Percentiles rank a stretch among this genome's conserved stretches.
Conservation (phyloP, 2,113 vertebrate species). For the Pelodiscus sinensis region DNA sequence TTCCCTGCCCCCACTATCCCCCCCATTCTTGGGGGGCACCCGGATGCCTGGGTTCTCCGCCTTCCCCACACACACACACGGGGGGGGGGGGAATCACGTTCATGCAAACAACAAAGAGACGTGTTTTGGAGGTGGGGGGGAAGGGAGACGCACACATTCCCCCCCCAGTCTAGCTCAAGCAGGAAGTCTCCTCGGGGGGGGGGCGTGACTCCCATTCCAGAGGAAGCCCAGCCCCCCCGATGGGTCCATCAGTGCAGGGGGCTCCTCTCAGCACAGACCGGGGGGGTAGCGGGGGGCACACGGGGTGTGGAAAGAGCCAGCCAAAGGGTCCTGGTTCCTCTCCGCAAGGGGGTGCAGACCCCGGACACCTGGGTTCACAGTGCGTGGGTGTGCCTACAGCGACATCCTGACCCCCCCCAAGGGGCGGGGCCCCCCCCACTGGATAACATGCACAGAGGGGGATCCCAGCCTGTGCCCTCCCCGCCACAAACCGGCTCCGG, state of each 20-base stretch:
- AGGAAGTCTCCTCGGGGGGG: neutral
- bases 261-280: no score
- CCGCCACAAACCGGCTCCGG: neutral
- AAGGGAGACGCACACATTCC: neutral
- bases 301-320: neutral
- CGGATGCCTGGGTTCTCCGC: neutral
- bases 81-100: neutral
- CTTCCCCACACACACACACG: neutral
- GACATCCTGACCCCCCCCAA: no score
- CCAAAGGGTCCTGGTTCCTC: neutral
- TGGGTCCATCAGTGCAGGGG: neutral
- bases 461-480: neutral
- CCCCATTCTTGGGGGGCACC: neutral
- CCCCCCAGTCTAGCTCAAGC: neutral
- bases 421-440: neutral
- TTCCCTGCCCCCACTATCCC: neutral
- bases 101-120: slow-evolving; percentile 25
- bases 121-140: neutral
- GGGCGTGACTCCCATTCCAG: no score
- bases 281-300: no score
- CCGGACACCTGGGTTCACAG: neutral
- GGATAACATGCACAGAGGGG: neutral
- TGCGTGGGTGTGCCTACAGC: no score
- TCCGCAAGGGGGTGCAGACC: neutral
- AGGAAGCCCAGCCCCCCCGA: no score